Evolutionary conservation across 2,113 vertebrate species (phyloP).

Genomic region (Camelus bactrianus): DNA sequence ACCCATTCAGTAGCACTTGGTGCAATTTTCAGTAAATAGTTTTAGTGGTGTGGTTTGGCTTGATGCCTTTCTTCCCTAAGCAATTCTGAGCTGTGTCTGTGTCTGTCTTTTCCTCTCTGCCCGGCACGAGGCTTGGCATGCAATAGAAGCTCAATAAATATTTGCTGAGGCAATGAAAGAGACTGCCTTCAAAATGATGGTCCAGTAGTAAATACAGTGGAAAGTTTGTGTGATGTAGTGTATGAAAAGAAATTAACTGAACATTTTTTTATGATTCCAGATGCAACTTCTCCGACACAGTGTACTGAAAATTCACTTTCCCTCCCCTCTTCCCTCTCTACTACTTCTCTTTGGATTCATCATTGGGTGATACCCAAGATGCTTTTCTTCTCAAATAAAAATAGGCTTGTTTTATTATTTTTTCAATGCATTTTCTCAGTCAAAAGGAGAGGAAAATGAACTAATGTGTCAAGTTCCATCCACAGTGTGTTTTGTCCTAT

Average conservation of each 20-base stretch:
- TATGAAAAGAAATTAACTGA: neutral
- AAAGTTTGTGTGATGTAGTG: neutral
- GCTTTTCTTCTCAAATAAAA: slow-evolving; percentile 11
- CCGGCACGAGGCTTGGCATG: neutral
- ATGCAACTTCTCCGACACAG: neutral
- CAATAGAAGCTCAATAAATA: neutral
- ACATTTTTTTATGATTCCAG: neutral
- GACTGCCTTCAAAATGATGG: neutral
- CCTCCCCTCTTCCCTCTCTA: neutral
- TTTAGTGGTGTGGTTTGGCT: neutral
- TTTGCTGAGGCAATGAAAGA: neutral
- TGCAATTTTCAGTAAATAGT: neutral
- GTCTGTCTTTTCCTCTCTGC: neutral
- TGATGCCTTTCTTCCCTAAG: neutral
- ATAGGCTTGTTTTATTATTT: neutral
- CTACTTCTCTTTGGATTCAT: neutral
- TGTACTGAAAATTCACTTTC: neutral
- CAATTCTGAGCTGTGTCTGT: neutral
- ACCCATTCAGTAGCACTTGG: neutral
- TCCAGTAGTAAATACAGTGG: neutral
- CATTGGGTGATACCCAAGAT: neutral
- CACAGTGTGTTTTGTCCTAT: neutral
- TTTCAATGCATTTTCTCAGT: slow-evolving; percentile 23
- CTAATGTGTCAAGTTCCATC: neutral
- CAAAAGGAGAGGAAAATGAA: neutral